Conservation (phyloP, 2,113 vertebrate species). For the Tetrao urogallus region DNA sequence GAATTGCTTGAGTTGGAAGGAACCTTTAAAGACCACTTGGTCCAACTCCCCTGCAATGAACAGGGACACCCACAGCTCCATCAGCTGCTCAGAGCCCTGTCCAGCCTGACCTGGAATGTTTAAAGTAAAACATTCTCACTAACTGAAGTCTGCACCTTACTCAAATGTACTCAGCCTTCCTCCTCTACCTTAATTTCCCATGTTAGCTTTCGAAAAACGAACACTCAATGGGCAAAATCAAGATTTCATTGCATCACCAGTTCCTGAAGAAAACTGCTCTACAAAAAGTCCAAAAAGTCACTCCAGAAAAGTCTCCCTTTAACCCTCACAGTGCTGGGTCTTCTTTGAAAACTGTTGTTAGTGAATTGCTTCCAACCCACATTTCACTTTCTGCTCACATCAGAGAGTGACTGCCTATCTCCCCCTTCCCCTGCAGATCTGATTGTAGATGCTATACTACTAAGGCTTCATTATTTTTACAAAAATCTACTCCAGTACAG, state of each 20-base stretch:
- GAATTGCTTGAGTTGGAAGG: too few relatives aligned
- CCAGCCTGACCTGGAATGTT: neutral
- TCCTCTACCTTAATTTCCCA: neutral
- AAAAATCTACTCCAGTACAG: constrained; percentile 64
- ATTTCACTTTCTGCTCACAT: constrained; percentile 43
- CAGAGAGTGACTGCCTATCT: neutral
- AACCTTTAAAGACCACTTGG: too few relatives aligned
- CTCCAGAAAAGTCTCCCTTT: neutral
- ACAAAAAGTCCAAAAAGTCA: neutral
- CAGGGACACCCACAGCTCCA: too few relatives aligned
- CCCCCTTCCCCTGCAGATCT: constrained; percentile 44
- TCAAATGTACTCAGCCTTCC: neutral
- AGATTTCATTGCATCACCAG: neutral
- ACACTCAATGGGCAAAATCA: neutral
- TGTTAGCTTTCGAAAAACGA: neutral
- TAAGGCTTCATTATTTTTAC: constrained; percentile 72
- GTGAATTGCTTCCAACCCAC: neutral
- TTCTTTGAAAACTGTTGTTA: neutral
- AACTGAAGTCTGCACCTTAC: neutral
- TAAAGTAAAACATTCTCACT: neutral
- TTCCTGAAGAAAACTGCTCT: neutral
- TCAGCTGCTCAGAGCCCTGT: too few relatives aligned
- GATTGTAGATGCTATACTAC: constrained; percentile 29
- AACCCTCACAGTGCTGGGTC: neutral
- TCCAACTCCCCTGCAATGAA: too few relatives aligned